Evolutionary conservation across 2,888 invertebrate genomes (phyloP), one percentile per base, ranked within the genome.

Genomic region (Nycteola revayana): DNA sequence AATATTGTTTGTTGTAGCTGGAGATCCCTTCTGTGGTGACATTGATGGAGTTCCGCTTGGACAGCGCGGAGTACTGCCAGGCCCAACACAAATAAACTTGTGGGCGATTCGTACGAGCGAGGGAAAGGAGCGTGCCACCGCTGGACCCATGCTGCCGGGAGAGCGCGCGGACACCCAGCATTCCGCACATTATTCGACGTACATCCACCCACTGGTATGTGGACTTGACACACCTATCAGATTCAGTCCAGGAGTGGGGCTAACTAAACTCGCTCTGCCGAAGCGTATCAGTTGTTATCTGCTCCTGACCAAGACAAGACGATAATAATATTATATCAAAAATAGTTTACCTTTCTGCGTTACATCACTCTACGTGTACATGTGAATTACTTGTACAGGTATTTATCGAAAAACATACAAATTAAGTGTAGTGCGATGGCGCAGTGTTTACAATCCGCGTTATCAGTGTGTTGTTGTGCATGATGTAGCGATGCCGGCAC

Each of bases 31-130:
- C 93, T 92, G 94, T 94, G 93, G 94, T 93, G 93, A 94, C 94
- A 94, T 95, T 94, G 94, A 96, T 96, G 96, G 96, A 96, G 96
- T 97, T 97, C 95, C 94, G 95, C 92, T 95, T 96, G 94, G 96
- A 96, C 93, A 97, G 96, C 91, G 96, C 96, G 92, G 97, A 97
- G 92, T 97, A 96, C 93, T 97, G 97, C 95, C 96, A 96, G 93
- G 97, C 97, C 90, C 97, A 97, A 94, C 97, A 97, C 96, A 96
- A 96, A 95, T 95, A 95, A 93, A 89, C 84, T 65, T 54, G 73
- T 68, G 70, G 78, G 81, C 73, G 66, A 67, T 64, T 63, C 47
- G 63, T 64, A 67, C 63, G 66, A 57, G 61, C 69, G 64, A 71
- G 64, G 64, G 62, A 71, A 74, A 59, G 58, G 60, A 63, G 63